Evolutionary conservation across 2,797 vertebrate species (phyloP), one percentile per base, ranked within the genome.

Genomic region (Percopsis omiscomaycus): DNA sequence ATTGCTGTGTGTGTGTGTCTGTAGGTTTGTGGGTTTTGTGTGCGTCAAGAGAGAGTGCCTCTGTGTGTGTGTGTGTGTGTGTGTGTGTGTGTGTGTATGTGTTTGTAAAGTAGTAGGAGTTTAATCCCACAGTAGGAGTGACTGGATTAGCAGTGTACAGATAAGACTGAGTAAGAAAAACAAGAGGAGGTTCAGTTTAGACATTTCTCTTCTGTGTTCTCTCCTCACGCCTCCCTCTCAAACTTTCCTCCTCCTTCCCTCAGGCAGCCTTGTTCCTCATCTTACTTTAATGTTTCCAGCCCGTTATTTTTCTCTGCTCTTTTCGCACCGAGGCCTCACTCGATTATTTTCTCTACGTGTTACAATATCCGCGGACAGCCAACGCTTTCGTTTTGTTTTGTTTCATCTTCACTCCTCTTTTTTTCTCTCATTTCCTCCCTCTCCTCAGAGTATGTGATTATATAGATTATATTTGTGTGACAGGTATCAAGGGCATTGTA

Each of bases 401-500:
- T 42, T 42, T 42, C 6, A 6, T 42, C 37, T 42, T 42, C 37
- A 8, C 37, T 42, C 37, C 6, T 42, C 37, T 42, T 9, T 42
- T 64, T 81, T 79, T 69, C 56, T 77, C 80, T 71, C 47, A 27
- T 49, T 55, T 28, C 61, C 63, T 71, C 65, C 69, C 55, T 73
- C 44, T 59, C 59, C 63, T 69, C 72, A 53, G 50, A 80, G 80
- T 71, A 58, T 58, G 83, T 79, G 82, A 86, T 86, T 83, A 85
- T 83, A 78, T 84, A 68, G 65, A 67, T 84, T 85, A 77, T 84
- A 76, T 85, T 80, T 84, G 69, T 79, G 75, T 86, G 86, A 86
- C 87, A 90, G 83, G 81, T 85, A 82, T 85, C 86, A 87, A 83
- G 81, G 84, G 77, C 77, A 83, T 87, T 81, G 70, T 70, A 75